Base-by-base conservation (phyloP, 2,888 invertebrate genomes). In the Atethmia centrago region DNA sequence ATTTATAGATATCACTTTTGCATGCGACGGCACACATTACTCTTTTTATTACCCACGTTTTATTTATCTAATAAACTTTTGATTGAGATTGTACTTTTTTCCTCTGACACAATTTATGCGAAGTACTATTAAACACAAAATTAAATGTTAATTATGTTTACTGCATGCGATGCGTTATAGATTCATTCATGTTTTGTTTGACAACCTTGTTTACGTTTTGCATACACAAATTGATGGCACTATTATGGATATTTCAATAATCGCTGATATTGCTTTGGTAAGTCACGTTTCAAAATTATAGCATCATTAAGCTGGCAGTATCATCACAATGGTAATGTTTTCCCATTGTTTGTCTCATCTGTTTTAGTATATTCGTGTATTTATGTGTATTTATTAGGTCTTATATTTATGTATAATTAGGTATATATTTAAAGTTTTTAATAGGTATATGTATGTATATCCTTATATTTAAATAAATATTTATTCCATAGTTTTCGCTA, bases 1-100 rank as follows among this genome's bases (percentile, higher is more conserved):
- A 92, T 92, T 92, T 88, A 92, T 90, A 90, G 89, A 90, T 90
- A 92, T 88, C 86, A 91, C 88, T 88, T 90, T 88, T 90, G 89
- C 91, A 91, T 92, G 90, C 90, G 82, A 89, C 80, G 77, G 70
- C 86, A 85, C 77, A 82, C 78, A 85, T 80, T 82, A 77, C 61
- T 58, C 8, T 79, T 82, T 80, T 82, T 71, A 74, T 64, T 62
- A 79, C 61, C 59, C 40, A 61, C 59, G 47, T 58, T 75, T 71
- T 59, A 64, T 79, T 71, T 76, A 69, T 72, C 61, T 71, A 51
- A 61, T 47, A 71, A 70, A 67, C 28, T 67, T 83, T 68, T 71
- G 19, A 59, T 66, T 53, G 36, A 71, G 42, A 71, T 72, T 71
- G 42, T 65, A 67, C 36, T 71, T 71, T 77, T 62, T 68, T 42